Evolutionary conservation across 2,797 vertebrate species (phyloP).

Genomic region (Psittacula echo): DNA sequence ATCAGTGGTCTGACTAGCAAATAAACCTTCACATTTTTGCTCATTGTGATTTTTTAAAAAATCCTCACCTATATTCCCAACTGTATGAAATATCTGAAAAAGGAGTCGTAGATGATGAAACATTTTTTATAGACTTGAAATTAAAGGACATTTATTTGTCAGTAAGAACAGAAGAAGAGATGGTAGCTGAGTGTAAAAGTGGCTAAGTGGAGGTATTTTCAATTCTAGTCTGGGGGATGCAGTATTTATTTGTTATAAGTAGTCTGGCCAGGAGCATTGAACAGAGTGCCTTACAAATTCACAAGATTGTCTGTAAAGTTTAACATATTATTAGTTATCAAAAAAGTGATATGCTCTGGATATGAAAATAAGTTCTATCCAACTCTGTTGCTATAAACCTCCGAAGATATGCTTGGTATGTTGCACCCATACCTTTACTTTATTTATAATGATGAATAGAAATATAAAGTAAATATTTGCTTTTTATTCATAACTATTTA

Average conservation of each 20-base stretch:
- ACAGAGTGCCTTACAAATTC: neutral
- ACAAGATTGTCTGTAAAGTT: neutral
- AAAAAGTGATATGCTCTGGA: neutral
- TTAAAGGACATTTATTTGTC: neutral
- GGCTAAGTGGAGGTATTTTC: neutral
- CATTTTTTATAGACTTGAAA: neutral
- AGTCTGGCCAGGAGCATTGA: neutral
- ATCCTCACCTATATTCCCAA: neutral
- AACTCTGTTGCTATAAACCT: neutral
- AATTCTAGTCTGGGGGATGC: neutral
- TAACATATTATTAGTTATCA: neutral
- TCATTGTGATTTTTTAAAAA: neutral
- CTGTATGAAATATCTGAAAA: neutral
- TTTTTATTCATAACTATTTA: neutral
- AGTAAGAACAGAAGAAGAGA: neutral
- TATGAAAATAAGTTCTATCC: neutral
- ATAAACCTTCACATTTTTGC: neutral
- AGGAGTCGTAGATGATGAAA: neutral
- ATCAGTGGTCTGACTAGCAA: neutral
- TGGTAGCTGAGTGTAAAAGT: neutral
- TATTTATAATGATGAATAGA: neutral
- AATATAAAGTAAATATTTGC: constrained; percentile 20
- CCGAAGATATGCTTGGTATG: neutral
- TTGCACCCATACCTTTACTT: neutral
- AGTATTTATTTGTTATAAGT: neutral